Percentiles rank a stretch among this genome's conserved stretches.
phyloP scores from a whole-genome alignment of 2,113 vertebrate species.

The Labeo catla region DNA sequence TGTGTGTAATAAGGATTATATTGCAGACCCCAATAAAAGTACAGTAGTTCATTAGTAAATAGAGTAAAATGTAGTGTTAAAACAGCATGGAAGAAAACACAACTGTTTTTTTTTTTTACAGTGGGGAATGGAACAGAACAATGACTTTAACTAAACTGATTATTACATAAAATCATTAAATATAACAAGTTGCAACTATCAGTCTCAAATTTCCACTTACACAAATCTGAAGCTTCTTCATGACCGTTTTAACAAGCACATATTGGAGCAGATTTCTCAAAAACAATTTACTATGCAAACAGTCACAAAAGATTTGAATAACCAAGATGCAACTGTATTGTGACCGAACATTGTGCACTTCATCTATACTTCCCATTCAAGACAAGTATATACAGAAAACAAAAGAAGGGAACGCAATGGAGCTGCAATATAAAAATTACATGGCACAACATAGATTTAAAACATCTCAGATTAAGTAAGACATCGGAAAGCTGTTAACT shows the following conservation, averaged over 20 bases:
- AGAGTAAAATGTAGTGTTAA: constrained; percentile 34
- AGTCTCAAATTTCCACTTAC: not conserved
- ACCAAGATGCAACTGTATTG: not conserved
- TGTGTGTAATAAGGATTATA: not conserved
- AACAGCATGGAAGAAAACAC: not conserved
- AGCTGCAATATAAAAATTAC: constrained; percentile 35
- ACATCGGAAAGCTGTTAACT: constrained; percentile 20
- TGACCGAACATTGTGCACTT: constrained; percentile 39
- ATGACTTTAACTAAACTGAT: not conserved
- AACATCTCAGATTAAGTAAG: constrained; percentile 34
- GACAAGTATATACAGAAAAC: constrained; percentile 25
- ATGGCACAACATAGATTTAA: constrained; percentile 53
- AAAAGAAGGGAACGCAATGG: not conserved
- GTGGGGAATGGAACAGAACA: not conserved
- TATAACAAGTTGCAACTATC: not conserved
- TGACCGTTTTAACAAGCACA: not conserved
- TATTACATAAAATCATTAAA: constrained; percentile 25
- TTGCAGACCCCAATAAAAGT: not conserved
- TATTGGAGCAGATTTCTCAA: not conserved
- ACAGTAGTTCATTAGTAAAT: constrained; percentile 4
- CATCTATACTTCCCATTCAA: constrained; percentile 42
- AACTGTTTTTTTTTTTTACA: not conserved
- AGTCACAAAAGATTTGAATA: constrained; percentile 1
- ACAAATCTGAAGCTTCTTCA: not conserved
- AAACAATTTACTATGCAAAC: not conserved